Evolutionary conservation across 2,113 vertebrate genomes (phyloP), one percentile per base, ranked within the genome.

Genomic region (Ploceus nigricollis): DNA sequence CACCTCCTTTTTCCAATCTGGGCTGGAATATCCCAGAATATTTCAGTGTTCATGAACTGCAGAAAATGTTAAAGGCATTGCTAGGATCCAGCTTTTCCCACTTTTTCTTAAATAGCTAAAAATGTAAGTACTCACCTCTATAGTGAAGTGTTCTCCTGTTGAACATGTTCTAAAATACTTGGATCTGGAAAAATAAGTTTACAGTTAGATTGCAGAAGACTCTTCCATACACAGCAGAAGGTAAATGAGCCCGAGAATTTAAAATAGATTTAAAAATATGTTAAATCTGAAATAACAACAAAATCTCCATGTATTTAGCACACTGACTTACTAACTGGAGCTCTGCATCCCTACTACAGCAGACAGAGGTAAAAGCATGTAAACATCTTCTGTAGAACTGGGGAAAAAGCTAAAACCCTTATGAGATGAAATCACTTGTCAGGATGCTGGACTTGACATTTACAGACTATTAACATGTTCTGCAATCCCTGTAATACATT

Each of bases 141-240:
- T 98, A 63, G 98, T 98, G 94, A 98, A 97, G 76, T 98, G 98
- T 91, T 98, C 98, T 90, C 98, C 98, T 87, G 97, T 97, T 58
- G 98, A 95, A 87, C 97, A 98, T 8, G 98, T 98, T 93, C 97
- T 98, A 76, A 98, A 98, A 96, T 98, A 98, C 82, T 98, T 98
- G 17, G 98, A 98, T 90, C 98, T 98, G 88, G n/a, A 96, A 97
- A 97, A 93, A 90, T 30, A 97, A 95, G 88, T 14, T 63, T 39
- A 44, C 12, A 47, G 75, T 97, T 87, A 95, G 45, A 79, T 33
- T 64, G 44, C 31, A 33, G 54, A 84, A 87, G 3, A 82, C 40
- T 31, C 20, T 60, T 56, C 30, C 63, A 33, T 16, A 63, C 30
- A 78, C 15, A 80, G 53, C 53, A 87, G 28, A 77, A 88, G 13